These are phyloP conservation scores for Teleogryllus oceanicus DNA, from an alignment of 2,888 invertebrate genomes.

Conservation along the genomic window DNA sequence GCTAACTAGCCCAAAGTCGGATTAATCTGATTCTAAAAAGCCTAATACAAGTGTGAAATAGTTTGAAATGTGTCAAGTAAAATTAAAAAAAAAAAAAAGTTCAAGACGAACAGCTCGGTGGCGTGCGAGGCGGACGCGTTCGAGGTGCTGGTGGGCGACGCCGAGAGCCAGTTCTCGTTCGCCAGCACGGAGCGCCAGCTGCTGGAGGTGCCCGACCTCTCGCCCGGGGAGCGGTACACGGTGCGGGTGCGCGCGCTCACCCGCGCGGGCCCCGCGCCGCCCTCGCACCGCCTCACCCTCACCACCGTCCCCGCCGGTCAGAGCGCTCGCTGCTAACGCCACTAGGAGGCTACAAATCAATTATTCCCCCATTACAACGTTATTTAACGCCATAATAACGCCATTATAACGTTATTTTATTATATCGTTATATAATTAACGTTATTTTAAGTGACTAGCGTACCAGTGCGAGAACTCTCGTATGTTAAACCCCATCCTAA, in stretches of 20 bases:
- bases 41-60: too few species aligned
- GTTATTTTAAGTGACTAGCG: too few species aligned
- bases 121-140: constrained; percentile 37
- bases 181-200: constrained; percentile 34
- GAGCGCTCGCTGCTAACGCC: not conserved
- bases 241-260: constrained; percentile 38
- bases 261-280: constrained; percentile 35
- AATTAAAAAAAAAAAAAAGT: constrained; percentile 28
- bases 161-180: constrained; percentile 37
- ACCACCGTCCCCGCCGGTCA: constrained; percentile 37
- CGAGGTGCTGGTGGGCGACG: constrained; percentile 37
- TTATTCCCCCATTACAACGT: too few species aligned
- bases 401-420: too few species aligned
- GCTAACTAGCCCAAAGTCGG: too few species aligned
- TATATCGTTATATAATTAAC: too few species aligned
- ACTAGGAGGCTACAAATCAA: too few species aligned
- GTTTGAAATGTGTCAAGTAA: not conserved
- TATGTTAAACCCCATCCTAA: too few species aligned
- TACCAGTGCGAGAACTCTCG: too few species aligned
- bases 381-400: too few species aligned
- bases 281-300: not conserved
- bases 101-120: constrained; percentile 36
- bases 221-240: constrained; percentile 35
- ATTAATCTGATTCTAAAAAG: not conserved
- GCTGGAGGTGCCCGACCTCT: constrained; percentile 36